These are phyloP conservation scores for Agrotis puta DNA, from an alignment of 2,888 invertebrate genomes.

Conservation along the genomic window DNA sequence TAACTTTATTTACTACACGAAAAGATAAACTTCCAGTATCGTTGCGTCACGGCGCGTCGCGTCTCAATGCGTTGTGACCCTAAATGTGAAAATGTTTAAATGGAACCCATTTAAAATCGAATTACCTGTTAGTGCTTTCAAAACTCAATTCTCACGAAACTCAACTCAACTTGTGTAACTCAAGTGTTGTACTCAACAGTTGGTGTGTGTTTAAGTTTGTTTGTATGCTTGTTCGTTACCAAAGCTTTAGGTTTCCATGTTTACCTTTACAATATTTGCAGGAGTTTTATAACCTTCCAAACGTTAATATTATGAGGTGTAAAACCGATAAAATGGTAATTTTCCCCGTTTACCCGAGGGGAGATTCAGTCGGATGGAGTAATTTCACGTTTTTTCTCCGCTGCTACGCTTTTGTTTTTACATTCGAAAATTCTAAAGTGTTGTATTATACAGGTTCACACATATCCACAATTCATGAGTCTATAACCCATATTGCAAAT, in stretches of 20 bases:
- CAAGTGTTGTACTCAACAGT: no score
- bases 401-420: no score
- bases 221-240: background rate
- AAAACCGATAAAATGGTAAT: background rate
- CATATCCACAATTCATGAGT: no score
- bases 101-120: background rate
- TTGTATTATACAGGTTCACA: no score
- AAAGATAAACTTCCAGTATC: no score
- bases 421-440: no score
- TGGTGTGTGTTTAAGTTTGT: constrained; percentile 5
- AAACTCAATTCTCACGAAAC: background rate
- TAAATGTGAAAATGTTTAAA: background rate
- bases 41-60: no score
- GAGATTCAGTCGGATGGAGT: background rate
- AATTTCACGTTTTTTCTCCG: no score
- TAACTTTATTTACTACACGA: no score
- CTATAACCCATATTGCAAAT: no score
- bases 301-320: background rate
- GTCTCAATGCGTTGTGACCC: no score
- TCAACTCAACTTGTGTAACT: no score
- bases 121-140: background rate
- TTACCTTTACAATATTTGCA: background rate
- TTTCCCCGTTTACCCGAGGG: background rate
- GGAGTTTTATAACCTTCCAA: background rate
- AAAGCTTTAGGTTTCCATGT: background rate